These are phyloP conservation scores for Myotis davidii DNA, from an alignment of 2,113 vertebrate genomes.

Conservation along the genomic window DNA sequence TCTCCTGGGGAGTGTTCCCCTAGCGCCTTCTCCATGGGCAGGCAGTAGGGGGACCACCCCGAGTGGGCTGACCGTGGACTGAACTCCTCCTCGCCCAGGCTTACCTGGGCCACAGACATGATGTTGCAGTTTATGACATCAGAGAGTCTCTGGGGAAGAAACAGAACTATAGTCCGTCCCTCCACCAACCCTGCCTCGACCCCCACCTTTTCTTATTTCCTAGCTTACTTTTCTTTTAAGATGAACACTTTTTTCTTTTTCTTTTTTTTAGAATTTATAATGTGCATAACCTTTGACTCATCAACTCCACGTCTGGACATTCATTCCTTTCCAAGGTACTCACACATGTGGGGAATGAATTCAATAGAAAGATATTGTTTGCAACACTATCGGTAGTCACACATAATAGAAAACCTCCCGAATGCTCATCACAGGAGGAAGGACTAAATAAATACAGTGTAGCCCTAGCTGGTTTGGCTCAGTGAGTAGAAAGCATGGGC, in stretches of 20 bases:
- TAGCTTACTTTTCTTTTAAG: background rate
- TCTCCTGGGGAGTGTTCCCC: background rate
- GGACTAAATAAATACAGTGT: background rate
- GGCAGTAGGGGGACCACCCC: background rate
- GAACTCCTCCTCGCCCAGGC: background rate
- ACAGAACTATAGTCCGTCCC: background rate
- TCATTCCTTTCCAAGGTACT: background rate
- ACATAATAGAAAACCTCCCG: background rate
- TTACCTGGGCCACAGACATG: conserved; percentile 55
- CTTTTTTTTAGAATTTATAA: background rate
- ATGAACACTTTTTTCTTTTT: background rate
- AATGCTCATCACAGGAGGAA: background rate
- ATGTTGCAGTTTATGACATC: conserved; percentile 66
- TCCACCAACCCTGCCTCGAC: background rate
- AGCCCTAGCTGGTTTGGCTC: background rate
- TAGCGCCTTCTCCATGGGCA: background rate
- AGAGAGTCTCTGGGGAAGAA: background rate
- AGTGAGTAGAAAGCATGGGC: too few species aligned
- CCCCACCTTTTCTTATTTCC: background rate
- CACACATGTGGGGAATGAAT: background rate
- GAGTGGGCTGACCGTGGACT: background rate
- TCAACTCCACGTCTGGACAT: background rate
- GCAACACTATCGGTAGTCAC: background rate
- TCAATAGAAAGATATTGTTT: background rate
- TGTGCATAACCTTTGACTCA: background rate